Evolutionary conservation across 2,888 invertebrate genomes (phyloP).

Genomic region (Tetheella fluctuosa): DNA sequence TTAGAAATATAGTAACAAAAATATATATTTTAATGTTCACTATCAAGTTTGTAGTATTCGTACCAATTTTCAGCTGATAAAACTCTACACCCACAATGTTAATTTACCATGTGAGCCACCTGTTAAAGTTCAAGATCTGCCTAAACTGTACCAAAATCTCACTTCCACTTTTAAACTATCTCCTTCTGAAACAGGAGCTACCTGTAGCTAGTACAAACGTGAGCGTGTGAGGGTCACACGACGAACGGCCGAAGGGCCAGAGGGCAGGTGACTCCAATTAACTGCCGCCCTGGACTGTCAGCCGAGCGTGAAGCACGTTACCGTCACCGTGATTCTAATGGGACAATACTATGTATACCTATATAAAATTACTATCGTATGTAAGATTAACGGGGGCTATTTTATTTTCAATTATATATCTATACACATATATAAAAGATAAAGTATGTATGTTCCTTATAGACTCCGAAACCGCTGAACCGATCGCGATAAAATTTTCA

Average conservation of each 20-base stretch:
- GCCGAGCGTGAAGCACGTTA: conserved; percentile 62
- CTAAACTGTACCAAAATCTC: not conserved
- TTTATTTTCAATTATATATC: no score
- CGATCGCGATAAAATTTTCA: no score
- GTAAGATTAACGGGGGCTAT: not conserved
- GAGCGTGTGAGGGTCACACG: conserved; percentile 56
- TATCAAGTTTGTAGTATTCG: no score
- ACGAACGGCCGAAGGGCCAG: conserved; percentile 40
- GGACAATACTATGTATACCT: not conserved
- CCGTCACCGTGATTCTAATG: conserved; percentile 65
- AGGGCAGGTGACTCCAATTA: conserved; percentile 84
- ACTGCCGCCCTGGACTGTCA: conserved; percentile 52
- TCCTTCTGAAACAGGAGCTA: conserved; percentile 28
- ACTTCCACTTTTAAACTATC: not conserved
- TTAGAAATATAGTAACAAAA: no score
- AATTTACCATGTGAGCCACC: no score
- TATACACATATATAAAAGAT: no score
- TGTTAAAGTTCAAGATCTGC: not conserved
- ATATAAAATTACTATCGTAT: not conserved
- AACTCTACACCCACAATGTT: no score
- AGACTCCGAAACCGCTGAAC: no score
- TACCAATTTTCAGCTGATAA: no score
- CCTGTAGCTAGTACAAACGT: conserved; percentile 46
- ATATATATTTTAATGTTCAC: no score
- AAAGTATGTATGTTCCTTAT: no score